phyloP scores from a whole-genome alignment of 2,797 vertebrate species.

The Zenarchopterus dispar region DNA sequence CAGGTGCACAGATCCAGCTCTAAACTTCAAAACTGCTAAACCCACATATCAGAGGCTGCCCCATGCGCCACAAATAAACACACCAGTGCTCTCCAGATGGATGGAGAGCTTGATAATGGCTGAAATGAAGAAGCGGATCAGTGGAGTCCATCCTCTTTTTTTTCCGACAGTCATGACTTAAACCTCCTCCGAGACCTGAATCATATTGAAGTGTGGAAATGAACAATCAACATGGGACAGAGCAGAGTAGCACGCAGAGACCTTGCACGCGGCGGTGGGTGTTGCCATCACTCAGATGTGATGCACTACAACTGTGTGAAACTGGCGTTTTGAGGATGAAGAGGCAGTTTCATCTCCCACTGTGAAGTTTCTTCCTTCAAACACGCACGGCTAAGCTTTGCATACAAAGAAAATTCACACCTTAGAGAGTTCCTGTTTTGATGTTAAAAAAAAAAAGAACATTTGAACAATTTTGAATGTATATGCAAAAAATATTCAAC shows the following conservation, averaged over 20 bases:
- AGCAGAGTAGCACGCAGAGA: conserved; percentile 23
- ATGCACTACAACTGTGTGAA: conserved; percentile 3
- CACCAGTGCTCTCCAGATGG: conserved; percentile 53
- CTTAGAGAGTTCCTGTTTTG: background rate
- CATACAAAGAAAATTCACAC: conserved; percentile 3
- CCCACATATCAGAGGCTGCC: background rate
- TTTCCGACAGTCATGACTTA: conserved; percentile 59
- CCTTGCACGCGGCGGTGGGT: conserved; percentile 12
- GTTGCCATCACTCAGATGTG: conserved; percentile 11
- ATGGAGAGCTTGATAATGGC: conserved; percentile 64
- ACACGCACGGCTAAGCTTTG: background rate
- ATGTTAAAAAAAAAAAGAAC: conserved; percentile 12
- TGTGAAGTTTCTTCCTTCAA: background rate
- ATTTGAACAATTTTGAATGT: no score
- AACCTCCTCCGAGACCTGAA: conserved; percentile 41
- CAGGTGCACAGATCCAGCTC: conserved; percentile 17
- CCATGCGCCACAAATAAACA: conserved; percentile 25
- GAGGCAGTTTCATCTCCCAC: conserved; percentile 23
- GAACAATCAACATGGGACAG: conserved; percentile 40
- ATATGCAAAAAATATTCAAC: no score
- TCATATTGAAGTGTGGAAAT: conserved; percentile 50
- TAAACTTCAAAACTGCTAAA: conserved; percentile 13
- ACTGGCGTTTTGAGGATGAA: conserved; percentile 2
- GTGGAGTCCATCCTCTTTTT: conserved; percentile 46
- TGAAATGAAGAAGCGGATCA: conserved; percentile 63